These are phyloP conservation scores for Meloe dianella DNA, from an alignment of 2,888 invertebrate genomes.

Conservation along the genomic window DNA sequence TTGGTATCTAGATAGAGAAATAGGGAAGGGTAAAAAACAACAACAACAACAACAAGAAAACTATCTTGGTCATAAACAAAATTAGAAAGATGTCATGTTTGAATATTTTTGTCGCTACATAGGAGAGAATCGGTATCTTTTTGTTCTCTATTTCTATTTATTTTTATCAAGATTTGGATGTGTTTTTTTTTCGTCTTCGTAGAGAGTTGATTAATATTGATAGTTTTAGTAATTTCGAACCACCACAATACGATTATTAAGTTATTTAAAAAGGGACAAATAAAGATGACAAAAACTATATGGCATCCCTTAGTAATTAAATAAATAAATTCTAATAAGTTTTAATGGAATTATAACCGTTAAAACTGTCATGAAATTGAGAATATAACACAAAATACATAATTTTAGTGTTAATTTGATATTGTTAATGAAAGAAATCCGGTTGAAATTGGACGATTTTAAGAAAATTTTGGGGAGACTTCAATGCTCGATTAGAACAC, in stretches of 20 bases:
- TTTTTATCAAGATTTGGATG: background rate
- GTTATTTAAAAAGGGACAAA: background rate
- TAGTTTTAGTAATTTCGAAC: background rate
- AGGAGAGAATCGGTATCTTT: background rate
- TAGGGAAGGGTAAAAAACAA: background rate
- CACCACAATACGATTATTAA: background rate
- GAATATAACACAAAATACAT: too few relatives aligned
- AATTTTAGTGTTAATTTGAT: too few relatives aligned
- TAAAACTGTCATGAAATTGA: too few relatives aligned
- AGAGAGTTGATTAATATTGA: background rate
- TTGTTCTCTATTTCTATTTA: background rate
- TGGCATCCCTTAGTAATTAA: too few relatives aligned
- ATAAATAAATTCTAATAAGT: too few relatives aligned
- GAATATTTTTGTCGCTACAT: slow-evolving; percentile 7
- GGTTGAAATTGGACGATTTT: too few relatives aligned
- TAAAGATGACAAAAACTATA: too few relatives aligned
- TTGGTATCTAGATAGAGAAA: background rate
- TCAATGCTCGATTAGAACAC: background rate
- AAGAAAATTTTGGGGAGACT: too few relatives aligned
- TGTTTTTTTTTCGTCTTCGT: background rate
- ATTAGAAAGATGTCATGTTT: slow-evolving; percentile 7
- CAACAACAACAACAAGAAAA: background rate
- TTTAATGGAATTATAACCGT: too few relatives aligned
- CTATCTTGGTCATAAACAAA: slow-evolving; percentile 7
- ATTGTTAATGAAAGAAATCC: too few relatives aligned